phyloP scores from a whole-genome alignment of 2,888 invertebrate species.

The Argynnis bischoffii region DNA sequence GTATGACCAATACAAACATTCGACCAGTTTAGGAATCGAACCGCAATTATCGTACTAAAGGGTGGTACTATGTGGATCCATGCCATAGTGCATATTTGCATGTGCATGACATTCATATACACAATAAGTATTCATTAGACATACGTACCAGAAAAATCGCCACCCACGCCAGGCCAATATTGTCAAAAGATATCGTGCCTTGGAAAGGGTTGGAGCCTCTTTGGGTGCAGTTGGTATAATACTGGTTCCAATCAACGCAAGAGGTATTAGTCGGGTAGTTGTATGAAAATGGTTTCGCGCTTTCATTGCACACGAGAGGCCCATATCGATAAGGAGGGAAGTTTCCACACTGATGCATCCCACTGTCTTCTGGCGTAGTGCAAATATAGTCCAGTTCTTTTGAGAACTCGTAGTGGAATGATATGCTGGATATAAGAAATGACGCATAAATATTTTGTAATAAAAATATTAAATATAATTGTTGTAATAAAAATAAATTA shows the following conservation, averaged over 20 bases:
- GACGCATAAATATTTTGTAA: constrained; percentile 7
- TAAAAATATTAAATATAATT: too few relatives aligned
- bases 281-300: constrained; percentile 82
- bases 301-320: constrained; percentile 88
- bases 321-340: constrained; percentile 91
- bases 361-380: constrained; percentile 94
- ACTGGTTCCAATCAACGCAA: constrained; percentile 99
- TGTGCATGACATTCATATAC: not conserved
- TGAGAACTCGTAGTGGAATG: constrained; percentile 93
- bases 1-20: too few relatives aligned
- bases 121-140: not conserved
- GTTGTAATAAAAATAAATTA: not conserved
- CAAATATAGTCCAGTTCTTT: constrained; percentile 98
- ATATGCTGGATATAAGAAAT: constrained; percentile 75
- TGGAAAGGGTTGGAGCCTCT: constrained; percentile 98
- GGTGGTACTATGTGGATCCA: too few relatives aligned
- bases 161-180: constrained; percentile 99
- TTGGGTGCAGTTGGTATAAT: constrained; percentile 97
- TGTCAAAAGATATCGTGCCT: constrained; percentile 99
- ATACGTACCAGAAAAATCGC: constrained; percentile 98
- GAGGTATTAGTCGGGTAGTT: constrained; percentile 87
- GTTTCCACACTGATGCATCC: constrained; percentile 95
- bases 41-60: not conserved
- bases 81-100: too few relatives aligned
- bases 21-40: not conserved